Evolutionary conservation across 2,888 invertebrate genomes (phyloP).

Genomic region (Cryptophagus acutangulus): DNA sequence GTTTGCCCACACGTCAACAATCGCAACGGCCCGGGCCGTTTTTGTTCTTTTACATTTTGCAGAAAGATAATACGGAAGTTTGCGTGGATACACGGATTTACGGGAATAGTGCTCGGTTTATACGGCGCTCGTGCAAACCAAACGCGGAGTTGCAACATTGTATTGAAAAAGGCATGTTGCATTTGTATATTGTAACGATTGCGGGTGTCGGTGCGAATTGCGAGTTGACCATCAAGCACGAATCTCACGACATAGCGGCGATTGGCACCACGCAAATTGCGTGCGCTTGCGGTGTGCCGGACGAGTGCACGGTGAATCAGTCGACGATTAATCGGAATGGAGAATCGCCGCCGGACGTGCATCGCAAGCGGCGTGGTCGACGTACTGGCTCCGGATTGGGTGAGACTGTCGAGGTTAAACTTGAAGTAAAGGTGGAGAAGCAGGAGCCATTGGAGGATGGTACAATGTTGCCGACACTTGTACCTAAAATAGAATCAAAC

Average conservation of each 20-base stretch:
- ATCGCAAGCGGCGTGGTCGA: slow-evolving; percentile 36
- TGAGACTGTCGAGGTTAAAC: no score
- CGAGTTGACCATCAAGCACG: slow-evolving; percentile 88
- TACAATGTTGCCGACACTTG: no score
- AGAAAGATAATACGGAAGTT: slow-evolving; percentile 74
- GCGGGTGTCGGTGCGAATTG: slow-evolving; percentile 73
- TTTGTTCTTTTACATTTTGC: slow-evolving; percentile 79
- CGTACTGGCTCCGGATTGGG: slow-evolving; percentile 41
- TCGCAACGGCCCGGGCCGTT: slow-evolving; percentile 75
- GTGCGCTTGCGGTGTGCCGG: slow-evolving; percentile 62
- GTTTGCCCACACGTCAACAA: slow-evolving; percentile 48
- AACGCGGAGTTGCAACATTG: slow-evolving; percentile 92
- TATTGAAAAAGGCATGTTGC: slow-evolving; percentile 83
- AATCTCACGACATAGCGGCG: slow-evolving; percentile 55
- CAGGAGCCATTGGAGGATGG: no score
- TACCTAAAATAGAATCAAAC: no score
- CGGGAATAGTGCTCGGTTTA: slow-evolving; percentile 87
- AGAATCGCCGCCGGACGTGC: no score
- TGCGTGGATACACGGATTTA: slow-evolving; percentile 91
- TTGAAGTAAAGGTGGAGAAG: no score
- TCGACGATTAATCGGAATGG: slow-evolving; percentile 41
- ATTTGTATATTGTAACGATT: slow-evolving; percentile 80
- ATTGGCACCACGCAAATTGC: slow-evolving; percentile 59
- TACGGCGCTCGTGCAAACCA: slow-evolving; percentile 86
- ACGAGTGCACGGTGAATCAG: slow-evolving; percentile 55